Percentiles rank a stretch among this genome's conserved stretches.
Conservation (phyloP, 2,797 vertebrate species). For the Gambusia yucatana region DNA sequence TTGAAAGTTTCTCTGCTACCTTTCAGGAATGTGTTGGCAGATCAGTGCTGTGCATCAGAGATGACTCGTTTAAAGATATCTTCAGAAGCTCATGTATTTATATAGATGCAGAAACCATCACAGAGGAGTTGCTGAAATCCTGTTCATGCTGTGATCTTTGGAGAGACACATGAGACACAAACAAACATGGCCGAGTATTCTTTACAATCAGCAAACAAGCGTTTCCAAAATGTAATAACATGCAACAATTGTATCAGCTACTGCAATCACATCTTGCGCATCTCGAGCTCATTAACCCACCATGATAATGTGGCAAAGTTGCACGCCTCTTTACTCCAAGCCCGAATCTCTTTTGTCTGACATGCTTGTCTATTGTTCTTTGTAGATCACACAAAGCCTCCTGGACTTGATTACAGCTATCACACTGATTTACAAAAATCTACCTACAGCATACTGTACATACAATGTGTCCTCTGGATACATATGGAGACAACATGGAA, state of each 20-base stretch:
- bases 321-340: slow-evolving; percentile 45
- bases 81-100: slow-evolving; percentile 28
- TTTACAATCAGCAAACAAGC: slow-evolving; percentile 50
- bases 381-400: slow-evolving; percentile 60
- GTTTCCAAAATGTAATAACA: slow-evolving; percentile 41
- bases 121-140: slow-evolving; percentile 26
- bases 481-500: neutral
- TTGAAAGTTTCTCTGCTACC: slow-evolving; percentile 21
- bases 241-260: slow-evolving; percentile 49
- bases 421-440: slow-evolving; percentile 68
- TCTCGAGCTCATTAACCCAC: slow-evolving; percentile 53
- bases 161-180: slow-evolving; percentile 27
- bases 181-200: slow-evolving; percentile 14
- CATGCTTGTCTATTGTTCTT: slow-evolving; percentile 72
- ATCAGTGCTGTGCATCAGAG: neutral
- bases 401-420: slow-evolving; percentile 73
- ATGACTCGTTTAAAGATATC: slow-evolving; percentile 48
- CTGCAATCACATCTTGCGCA: slow-evolving; percentile 54
- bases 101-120: slow-evolving; percentile 31
- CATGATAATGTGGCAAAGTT: slow-evolving; percentile 59
- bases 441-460: slow-evolving; percentile 16
- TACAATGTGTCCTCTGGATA: neutral
- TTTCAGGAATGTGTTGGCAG: slow-evolving; percentile 31
- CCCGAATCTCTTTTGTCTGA: slow-evolving; percentile 54
- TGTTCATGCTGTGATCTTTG: slow-evolving; percentile 24